A percentile compares a stretch with the other conserved stretches of the same genome.
phyloP scores from a whole-genome alignment of 2,113 vertebrate species.

The Oncorhynchus tshawytscha region DNA sequence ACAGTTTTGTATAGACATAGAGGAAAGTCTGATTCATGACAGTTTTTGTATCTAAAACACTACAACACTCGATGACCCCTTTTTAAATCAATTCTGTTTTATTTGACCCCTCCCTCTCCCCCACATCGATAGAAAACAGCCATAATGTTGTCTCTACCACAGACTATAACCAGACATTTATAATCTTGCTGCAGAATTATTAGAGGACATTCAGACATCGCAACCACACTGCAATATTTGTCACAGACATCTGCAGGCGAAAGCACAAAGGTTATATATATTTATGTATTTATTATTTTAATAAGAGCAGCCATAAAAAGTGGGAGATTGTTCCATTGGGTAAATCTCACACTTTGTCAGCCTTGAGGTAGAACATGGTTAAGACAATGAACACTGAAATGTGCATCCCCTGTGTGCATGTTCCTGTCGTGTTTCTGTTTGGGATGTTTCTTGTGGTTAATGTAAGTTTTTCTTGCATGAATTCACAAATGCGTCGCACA shows the following conservation, averaged over 20 bases:
- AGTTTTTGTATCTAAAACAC: too few relatives aligned
- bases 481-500: neutral
- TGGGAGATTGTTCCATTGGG: neutral
- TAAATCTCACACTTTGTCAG: conserved; percentile 11
- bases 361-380: neutral
- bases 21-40: too few relatives aligned
- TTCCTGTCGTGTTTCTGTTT: neutral
- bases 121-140: too few relatives aligned
- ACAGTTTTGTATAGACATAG: too few relatives aligned
- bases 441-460: neutral
- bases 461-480: neutral
- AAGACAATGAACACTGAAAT: neutral
- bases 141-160: too few relatives aligned
- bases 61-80: too few relatives aligned
- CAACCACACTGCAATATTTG: neutral
- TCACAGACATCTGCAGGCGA: conserved; percentile 6
- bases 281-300: neutral
- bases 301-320: conserved; percentile 12
- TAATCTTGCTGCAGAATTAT: neutral
- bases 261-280: conserved; percentile 6
- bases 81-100: too few relatives aligned
- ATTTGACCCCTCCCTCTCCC: too few relatives aligned
- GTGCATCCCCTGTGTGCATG: neutral
- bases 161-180: neutral
- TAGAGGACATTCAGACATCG: neutral